These are phyloP conservation scores for Tetramorium simillimum DNA, from an alignment of 1,140 invertebrate species.

Conservation along the genomic window DNA sequence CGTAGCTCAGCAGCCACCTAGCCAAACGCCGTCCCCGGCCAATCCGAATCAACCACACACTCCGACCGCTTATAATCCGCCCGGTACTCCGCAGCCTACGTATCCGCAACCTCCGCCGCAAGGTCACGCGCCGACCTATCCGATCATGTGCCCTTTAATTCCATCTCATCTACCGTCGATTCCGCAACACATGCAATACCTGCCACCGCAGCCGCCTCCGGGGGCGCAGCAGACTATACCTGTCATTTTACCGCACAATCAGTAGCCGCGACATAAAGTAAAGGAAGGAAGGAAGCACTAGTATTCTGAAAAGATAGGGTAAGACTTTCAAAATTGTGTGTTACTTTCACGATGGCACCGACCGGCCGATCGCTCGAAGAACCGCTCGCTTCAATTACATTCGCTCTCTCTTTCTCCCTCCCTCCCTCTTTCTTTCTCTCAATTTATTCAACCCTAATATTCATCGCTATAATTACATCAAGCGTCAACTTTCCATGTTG, in stretches of 20 bases:
- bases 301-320: slow-evolving; percentile 75
- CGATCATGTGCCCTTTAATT: slow-evolving; percentile 87
- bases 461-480: background rate
- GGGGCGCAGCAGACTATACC: slow-evolving; percentile 85
- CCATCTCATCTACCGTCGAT: slow-evolving; percentile 85
- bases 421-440: no score
- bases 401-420: background rate
- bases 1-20: slow-evolving; percentile 86
- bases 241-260: slow-evolving; percentile 85
- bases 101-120: slow-evolving; percentile 86
- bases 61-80: slow-evolving; percentile 87
- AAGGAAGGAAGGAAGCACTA: slow-evolving; percentile 70
- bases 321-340: slow-evolving; percentile 71
- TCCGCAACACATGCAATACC: slow-evolving; percentile 85
- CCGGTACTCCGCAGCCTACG: slow-evolving; percentile 86
- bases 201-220: slow-evolving; percentile 85
- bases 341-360: slow-evolving; percentile 69
- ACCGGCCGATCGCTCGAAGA: background rate
- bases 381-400: background rate
- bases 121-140: slow-evolving; percentile 85
- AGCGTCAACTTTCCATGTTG: background rate
- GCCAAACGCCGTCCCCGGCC: slow-evolving; percentile 88
- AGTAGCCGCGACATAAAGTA: slow-evolving; percentile 80
- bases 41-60: slow-evolving; percentile 87
- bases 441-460: background rate